These are phyloP conservation scores for Rhamnusium bicolor DNA, from an alignment of 2,888 invertebrate species.

Conservation along the genomic window DNA sequence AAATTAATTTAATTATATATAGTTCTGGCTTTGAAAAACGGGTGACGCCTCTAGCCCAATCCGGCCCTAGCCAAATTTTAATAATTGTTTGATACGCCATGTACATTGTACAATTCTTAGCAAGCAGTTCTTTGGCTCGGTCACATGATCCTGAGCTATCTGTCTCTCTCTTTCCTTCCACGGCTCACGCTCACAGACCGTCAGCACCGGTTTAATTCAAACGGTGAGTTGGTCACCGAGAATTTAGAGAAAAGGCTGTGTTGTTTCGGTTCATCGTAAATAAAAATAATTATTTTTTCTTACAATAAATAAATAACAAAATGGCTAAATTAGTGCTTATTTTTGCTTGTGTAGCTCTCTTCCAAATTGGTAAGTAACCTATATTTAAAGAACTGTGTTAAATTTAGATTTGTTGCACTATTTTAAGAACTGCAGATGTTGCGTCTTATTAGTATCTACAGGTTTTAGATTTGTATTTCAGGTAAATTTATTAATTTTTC, in stretches of 20 bases:
- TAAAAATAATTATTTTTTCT: not conserved
- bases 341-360: slow-evolving; percentile 39
- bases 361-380: slow-evolving; percentile 39
- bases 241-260: not conserved
- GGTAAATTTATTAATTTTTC: not conserved
- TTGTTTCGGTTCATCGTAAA: not conserved
- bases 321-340: slow-evolving; percentile 45
- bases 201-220: not conserved
- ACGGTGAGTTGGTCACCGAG: not conserved
- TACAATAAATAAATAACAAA: not conserved
- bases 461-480: not conserved
- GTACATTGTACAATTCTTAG: not conserved
- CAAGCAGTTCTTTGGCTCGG: not conserved
- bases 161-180: not conserved
- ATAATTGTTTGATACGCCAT: not conserved
- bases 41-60: not conserved
- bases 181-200: not conserved
- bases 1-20: no score
- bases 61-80: not conserved
- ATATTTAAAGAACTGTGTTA: no score
- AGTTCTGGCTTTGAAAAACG: not conserved
- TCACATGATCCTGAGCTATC: not conserved
- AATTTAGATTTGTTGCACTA: not conserved
- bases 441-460: not conserved
- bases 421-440: not conserved